Base-by-base conservation (phyloP, 64 coral and sea anemone species). In the Montipora capricornis region DNA sequence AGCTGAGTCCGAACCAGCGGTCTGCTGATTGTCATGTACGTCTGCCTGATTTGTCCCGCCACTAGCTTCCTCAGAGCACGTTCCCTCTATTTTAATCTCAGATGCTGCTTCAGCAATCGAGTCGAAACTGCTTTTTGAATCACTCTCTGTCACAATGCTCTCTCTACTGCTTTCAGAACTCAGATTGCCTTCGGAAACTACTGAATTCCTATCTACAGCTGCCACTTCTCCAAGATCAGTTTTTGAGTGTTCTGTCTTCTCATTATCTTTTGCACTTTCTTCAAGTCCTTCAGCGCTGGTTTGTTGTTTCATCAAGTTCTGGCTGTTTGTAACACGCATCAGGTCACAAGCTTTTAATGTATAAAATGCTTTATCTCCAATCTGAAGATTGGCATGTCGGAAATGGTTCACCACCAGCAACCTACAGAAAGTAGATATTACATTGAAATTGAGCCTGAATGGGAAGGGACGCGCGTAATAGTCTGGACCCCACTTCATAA, bases 281-380 rank as follows among this genome's bases (percentile, higher is more conserved):
- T 37, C 37, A 57, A 44, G 68, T 88, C 24, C 86, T 68, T 75
- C 68, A 22, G 87, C 10, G 74, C 60, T 89, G 13, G 58, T 77
- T 17, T 76, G 71, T 4, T 75, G 76, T 62, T 78, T 92, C 14
- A 51, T 60, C 44, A 17, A 49, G 47, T 4, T 14, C 61, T 64
- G 66, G 6, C 24, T 58, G 61, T 7, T 78, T 6, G 87, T n/a
- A 88, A 77, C 62, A 73, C 53, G 29, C 68, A 24, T 59, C 3
- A 96, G 29, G 68, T 99, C 98, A 50, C 52, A 53, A 6, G 89
- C 84, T 76, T 94, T 99, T 26, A 99, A 80, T 13, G 92, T 96
- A 61, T 99, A 99, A 76, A 96, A 99, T 76, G 95, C 95, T 87
- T 99, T 99, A 68, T 99, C 98, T 50, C 98, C 98, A 92, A 99